Evolutionary conservation across 2,888 invertebrate species (phyloP), one percentile per base, ranked within the genome.

Genomic region (Tetragonula carbonaria): DNA sequence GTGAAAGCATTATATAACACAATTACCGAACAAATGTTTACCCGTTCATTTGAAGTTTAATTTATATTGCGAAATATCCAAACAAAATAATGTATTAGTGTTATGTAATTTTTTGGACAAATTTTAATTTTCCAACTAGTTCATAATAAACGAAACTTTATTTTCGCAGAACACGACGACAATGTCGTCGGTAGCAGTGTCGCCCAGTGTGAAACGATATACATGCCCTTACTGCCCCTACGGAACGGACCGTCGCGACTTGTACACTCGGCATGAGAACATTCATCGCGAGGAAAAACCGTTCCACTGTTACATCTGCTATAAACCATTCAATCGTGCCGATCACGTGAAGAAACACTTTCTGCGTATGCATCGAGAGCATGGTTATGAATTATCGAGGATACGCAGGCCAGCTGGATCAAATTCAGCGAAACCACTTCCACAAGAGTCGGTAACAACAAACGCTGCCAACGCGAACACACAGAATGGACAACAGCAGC

Each of bases 291-390:
- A 98, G 94, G 98, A 98, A 94, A 98, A 98, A 94, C 98, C 98
- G 11, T 98, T 98, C 94, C 98, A 98, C 93, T 98, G 98, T 95
- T 98, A 98, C 94, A 97, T 98, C 55, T 98, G 98, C 93, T 97
- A 97, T 93, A 98, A 98, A 95, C 98, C 98, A 94, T 98, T 98
- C 95, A 98, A 98, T 95, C 96, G 98, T 74, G 98, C 98, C 62
- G 98, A 98, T 95, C 98, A 98, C 94, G 98, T 98, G 68, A 98
- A 98, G 95, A 98, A 98, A 93, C 98, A 98, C 95, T 98, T 98
- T 92, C 95, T 98, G 88, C 96, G 98, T 88, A 98, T 98, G 98
- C 98, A 98, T 93, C 96, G 98, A 66, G 98, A 98, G 91, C 97
- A 98, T 93, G 97, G 97, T 2, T 98, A 98, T 94, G 98, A 98